Evolutionary conservation across 1,140 invertebrate genomes (phyloP).

Genomic region (Ericerus pela): DNA sequence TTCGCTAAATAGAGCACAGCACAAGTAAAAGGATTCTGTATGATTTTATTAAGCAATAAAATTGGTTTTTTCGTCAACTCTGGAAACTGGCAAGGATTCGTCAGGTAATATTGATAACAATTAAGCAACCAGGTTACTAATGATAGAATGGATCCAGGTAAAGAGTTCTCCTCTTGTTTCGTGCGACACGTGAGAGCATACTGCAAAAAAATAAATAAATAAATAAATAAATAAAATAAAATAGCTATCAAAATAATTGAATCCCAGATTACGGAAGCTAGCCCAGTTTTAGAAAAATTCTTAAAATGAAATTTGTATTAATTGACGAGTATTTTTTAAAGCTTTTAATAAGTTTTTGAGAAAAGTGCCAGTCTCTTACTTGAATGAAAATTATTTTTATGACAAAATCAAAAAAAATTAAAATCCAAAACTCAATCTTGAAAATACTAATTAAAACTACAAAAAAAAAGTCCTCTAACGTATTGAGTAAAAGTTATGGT

Average conservation of each 20-base stretch:
- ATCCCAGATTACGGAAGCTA: too few species aligned
- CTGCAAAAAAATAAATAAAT: constrained; percentile 21
- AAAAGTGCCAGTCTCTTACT: too few species aligned
- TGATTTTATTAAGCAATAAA: constrained; percentile 48
- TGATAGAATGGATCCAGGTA: constrained; percentile 56
- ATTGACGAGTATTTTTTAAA: background rate
- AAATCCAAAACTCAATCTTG: too few species aligned
- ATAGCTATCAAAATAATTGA: too few species aligned
- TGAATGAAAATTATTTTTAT: too few species aligned
- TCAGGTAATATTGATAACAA: constrained; percentile 38
- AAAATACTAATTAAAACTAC: too few species aligned
- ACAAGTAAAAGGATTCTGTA: constrained; percentile 56
- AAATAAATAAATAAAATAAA: constrained; percentile 4
- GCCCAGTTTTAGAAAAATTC: too few species aligned
- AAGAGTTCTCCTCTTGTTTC: constrained; percentile 63
- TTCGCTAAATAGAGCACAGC: constrained; percentile 70
- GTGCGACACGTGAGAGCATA: constrained; percentile 46
- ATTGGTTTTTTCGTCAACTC: constrained; percentile 54
- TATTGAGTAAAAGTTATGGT: too few species aligned
- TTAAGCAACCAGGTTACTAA: constrained; percentile 69
- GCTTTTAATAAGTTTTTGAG: too few species aligned
- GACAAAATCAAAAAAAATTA: too few species aligned
- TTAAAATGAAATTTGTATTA: constrained; percentile 1
- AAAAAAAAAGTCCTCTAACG: too few species aligned
- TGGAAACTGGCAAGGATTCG: constrained; percentile 11